phyloP scores from a whole-genome alignment of 2,797 vertebrate genomes.

The Lagodon rhomboides region DNA sequence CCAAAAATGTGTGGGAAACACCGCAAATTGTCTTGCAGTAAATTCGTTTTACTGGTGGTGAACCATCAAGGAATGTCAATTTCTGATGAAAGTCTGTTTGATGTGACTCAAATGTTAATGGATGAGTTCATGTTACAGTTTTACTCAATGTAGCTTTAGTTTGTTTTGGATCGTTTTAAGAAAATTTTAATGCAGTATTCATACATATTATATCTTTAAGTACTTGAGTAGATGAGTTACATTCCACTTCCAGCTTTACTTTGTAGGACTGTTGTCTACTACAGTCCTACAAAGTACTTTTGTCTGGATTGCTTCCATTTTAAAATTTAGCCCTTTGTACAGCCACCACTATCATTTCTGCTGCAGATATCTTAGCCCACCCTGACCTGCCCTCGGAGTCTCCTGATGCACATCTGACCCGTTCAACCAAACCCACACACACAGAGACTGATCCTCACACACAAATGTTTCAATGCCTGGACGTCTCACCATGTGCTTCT shows the following conservation, averaged over 20 bases:
- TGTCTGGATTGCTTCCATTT: not conserved
- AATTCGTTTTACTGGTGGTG: no score
- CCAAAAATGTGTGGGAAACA: no score
- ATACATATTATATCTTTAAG: no score
- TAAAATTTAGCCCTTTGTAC: not conserved
- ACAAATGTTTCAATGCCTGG: conserved; percentile 43
- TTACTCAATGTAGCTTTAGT: no score
- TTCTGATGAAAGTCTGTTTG: no score
- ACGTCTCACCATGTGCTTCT: conserved; percentile 73
- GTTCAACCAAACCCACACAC: not conserved
- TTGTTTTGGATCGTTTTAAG: no score
- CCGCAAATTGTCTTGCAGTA: no score
- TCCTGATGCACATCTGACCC: conserved; percentile 29
- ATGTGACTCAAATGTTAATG: no score
- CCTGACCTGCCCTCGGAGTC: conserved; percentile 13
- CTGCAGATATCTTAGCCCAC: not conserved
- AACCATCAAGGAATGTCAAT: no score
- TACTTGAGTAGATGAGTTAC: not conserved
- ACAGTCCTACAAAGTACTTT: no score
- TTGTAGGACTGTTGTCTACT: not conserved
- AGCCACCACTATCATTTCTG: not conserved
- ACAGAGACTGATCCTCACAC: conserved; percentile 11
- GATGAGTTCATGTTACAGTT: no score
- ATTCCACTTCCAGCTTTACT: not conserved
- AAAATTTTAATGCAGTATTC: no score